Evolutionary conservation across 2,113 vertebrate genomes (phyloP).

Genomic region (Periophthalmodon schlosseri): DNA sequence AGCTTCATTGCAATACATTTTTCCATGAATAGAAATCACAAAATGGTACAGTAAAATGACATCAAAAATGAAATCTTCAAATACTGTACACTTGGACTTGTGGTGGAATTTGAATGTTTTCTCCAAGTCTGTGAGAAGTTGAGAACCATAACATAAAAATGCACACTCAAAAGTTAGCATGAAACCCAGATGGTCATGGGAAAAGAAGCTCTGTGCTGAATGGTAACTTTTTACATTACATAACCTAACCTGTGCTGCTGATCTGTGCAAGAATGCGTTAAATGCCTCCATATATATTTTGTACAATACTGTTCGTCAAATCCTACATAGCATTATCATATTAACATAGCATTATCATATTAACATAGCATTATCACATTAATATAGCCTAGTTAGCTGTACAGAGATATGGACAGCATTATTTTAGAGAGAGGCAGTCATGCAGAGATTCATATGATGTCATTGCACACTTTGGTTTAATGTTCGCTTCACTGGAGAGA

Average conservation of each 20-base stretch:
- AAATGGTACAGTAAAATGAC: background rate
- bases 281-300: background rate
- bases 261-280: background rate
- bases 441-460: slow-evolving; percentile 25
- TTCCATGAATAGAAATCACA: background rate
- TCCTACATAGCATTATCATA: background rate
- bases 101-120: too few relatives aligned
- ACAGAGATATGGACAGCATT: background rate
- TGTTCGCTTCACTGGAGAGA: slow-evolving; percentile 19
- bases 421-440: slow-evolving; percentile 13
- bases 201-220: background rate
- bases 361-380: background rate
- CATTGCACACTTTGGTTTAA: slow-evolving; percentile 20
- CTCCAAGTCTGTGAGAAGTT: background rate
- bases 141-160: background rate
- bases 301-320: background rate
- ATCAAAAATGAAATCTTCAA: background rate
- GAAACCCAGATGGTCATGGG: background rate
- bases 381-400: slow-evolving; percentile 25
- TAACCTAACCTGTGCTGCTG: background rate
- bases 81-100: background rate
- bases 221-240: background rate
- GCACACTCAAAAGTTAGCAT: background rate
- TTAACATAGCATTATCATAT: too few relatives aligned
- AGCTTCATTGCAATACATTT: background rate